These are phyloP conservation scores for Danio aesculapii DNA, from an alignment of 2,797 vertebrate genomes.

Conservation along the genomic window DNA sequence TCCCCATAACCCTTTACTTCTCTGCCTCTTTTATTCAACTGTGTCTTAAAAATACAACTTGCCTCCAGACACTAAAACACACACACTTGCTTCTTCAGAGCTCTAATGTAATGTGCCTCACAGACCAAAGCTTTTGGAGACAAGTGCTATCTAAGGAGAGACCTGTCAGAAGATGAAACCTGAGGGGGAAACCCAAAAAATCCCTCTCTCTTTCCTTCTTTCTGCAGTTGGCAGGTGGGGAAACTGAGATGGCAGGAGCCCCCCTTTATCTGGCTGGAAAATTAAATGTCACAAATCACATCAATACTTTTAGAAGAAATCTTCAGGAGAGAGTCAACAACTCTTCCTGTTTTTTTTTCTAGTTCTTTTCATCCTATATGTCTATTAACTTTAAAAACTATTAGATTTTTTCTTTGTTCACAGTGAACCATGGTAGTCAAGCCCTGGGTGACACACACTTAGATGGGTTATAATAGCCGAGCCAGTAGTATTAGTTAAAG, in stretches of 20 bases:
- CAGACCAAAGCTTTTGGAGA: constrained; percentile 44
- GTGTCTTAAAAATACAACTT: constrained; percentile 41
- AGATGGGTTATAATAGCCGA: constrained; percentile 66
- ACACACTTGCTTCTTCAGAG: constrained; percentile 53
- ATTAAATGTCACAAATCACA: constrained; percentile 55
- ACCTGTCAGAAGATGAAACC: constrained; percentile 61
- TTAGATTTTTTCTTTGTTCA: constrained; percentile 39
- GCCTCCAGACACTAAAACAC: constrained; percentile 52
- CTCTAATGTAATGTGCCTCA: constrained; percentile 52
- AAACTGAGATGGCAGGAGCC: constrained; percentile 54
- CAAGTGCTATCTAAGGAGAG: constrained; percentile 54
- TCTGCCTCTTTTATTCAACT: constrained; percentile 59
- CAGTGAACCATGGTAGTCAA: background rate
- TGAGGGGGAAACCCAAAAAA: background rate
- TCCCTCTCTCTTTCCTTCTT: constrained; percentile 42
- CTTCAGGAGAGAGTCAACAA: constrained; percentile 62
- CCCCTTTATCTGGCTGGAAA: constrained; percentile 51
- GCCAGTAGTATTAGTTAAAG: constrained; percentile 70
- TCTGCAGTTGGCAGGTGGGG: constrained; percentile 47
- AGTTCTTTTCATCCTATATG: constrained; percentile 24
- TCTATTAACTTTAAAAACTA: constrained; percentile 67
- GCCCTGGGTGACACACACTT: constrained; percentile 38
- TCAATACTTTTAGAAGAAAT: constrained; percentile 57
- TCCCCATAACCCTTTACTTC: background rate
- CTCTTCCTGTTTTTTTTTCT: constrained; percentile 16